Evolutionary conservation across 2,113 vertebrate species (phyloP).

Genomic region (Chaenocephalus aceratus): DNA sequence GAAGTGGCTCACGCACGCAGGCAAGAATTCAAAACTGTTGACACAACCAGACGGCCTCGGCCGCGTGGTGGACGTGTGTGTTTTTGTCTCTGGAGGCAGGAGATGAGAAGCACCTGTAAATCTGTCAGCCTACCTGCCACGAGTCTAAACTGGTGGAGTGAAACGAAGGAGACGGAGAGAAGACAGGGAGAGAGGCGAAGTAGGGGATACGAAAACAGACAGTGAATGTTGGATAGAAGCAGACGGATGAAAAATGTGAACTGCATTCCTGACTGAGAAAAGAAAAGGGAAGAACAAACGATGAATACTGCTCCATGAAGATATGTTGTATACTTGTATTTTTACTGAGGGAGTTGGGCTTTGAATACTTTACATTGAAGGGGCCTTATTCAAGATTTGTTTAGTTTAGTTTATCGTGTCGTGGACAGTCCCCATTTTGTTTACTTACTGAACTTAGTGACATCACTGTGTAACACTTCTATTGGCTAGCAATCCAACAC

Average conservation of each 20-base stretch:
- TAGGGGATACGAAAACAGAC: constrained; percentile 10
- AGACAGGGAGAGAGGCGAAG: constrained; percentile 26
- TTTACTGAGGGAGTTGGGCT: too few species aligned
- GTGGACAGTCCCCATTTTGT: too few species aligned
- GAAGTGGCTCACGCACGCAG: constrained; percentile 60
- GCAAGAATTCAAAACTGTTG: constrained; percentile 69
- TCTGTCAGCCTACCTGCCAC: constrained; percentile 73
- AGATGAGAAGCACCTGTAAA: constrained; percentile 76
- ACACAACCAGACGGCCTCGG: constrained; percentile 58
- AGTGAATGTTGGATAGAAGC: background rate
- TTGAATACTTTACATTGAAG: too few species aligned
- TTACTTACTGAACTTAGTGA: too few species aligned
- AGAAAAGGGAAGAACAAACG: background rate
- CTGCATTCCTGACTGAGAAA: background rate
- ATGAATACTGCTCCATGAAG: background rate
- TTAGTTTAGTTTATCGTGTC: too few species aligned
- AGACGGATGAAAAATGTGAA: background rate
- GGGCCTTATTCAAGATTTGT: too few species aligned
- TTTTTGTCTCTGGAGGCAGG: constrained; percentile 30
- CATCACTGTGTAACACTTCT: too few species aligned
- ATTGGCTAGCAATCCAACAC: too few species aligned
- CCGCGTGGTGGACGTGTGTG: constrained; percentile 8
- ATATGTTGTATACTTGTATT: too few species aligned
- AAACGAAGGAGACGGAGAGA: constrained; percentile 46
- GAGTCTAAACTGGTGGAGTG: constrained; percentile 62